Evolutionary conservation across 2,797 vertebrate genomes (phyloP).

Genomic region (Poliocrania exsul): DNA sequence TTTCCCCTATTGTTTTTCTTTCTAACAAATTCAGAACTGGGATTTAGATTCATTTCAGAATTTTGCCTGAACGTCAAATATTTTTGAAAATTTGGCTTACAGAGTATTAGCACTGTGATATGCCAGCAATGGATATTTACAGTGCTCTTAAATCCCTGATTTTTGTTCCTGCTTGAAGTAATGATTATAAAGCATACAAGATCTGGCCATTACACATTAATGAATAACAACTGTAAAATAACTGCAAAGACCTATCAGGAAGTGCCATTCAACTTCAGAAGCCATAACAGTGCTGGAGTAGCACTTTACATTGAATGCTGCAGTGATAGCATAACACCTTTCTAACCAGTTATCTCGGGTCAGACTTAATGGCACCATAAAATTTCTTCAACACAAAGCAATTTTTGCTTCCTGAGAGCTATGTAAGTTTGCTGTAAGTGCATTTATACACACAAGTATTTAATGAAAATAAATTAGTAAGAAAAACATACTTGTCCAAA

Average conservation of each 20-base stretch:
- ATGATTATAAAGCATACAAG: background rate
- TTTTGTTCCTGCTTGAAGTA: background rate
- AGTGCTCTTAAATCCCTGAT: background rate
- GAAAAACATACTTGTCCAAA: background rate
- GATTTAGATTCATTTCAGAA: background rate
- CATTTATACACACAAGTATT: background rate
- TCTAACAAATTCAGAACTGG: background rate
- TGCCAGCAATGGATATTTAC: background rate
- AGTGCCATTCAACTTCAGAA: constrained; percentile 2
- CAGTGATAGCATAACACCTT: constrained; percentile 5
- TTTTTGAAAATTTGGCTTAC: background rate
- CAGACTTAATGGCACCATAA: constrained; percentile 27
- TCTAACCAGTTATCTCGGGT: constrained; percentile 4
- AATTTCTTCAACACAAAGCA: background rate
- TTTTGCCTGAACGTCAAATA: background rate
- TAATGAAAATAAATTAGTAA: constrained; percentile 29
- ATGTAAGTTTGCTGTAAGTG: background rate
- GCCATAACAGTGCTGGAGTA: background rate
- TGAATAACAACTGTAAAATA: constrained; percentile 2
- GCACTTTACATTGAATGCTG: background rate
- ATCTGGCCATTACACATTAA: background rate
- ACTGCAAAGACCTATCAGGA: background rate
- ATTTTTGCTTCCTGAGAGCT: background rate
- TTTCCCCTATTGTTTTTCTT: background rate
- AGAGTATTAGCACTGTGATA: background rate